Percentiles rank a stretch among this genome's conserved stretches.
These are phyloP conservation scores for Daptonema setosum DNA, from an alignment of 2,888 invertebrate genomes.

Conservation along the genomic window DNA sequence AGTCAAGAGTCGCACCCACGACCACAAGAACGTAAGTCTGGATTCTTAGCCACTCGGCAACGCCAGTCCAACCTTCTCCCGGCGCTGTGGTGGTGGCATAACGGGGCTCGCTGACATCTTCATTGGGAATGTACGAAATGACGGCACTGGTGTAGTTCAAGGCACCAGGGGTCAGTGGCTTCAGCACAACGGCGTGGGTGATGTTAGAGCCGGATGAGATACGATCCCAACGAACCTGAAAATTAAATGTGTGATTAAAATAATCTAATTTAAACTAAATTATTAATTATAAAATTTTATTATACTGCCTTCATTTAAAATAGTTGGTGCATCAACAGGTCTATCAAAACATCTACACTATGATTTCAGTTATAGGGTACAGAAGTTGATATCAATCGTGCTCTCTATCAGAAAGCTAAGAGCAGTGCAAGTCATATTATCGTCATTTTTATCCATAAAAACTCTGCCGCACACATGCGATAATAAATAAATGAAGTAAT, in stretches of 20 bases:
- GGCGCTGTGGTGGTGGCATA: conserved; percentile 56
- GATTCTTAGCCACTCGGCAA: no score
- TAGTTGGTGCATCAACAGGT: not conserved
- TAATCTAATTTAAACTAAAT: not conserved
- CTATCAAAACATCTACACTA: no score
- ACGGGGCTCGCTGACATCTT: conserved; percentile 35
- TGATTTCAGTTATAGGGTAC: no score
- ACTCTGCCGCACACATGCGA: no score
- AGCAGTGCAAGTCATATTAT: no score
- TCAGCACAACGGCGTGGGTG: conserved; percentile 70
- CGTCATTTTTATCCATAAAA: no score
- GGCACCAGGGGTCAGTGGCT: conserved; percentile 68
- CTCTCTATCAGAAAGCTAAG: no score
- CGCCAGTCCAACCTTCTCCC: conserved; percentile 64
- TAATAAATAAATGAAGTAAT: no score
- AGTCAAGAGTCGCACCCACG: no score
- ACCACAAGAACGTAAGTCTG: no score
- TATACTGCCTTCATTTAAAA: not conserved
- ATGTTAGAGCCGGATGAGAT: conserved; percentile 76
- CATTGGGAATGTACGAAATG: conserved; percentile 60
- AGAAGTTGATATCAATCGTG: no score
- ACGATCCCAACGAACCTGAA: conserved; percentile 43
- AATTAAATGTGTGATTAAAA: not conserved
- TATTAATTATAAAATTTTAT: conserved; percentile 4
- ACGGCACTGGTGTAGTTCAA: conserved; percentile 93